Evolutionary conservation across 2,888 invertebrate genomes (phyloP).

Genomic region (Copidosoma aretas): DNA sequence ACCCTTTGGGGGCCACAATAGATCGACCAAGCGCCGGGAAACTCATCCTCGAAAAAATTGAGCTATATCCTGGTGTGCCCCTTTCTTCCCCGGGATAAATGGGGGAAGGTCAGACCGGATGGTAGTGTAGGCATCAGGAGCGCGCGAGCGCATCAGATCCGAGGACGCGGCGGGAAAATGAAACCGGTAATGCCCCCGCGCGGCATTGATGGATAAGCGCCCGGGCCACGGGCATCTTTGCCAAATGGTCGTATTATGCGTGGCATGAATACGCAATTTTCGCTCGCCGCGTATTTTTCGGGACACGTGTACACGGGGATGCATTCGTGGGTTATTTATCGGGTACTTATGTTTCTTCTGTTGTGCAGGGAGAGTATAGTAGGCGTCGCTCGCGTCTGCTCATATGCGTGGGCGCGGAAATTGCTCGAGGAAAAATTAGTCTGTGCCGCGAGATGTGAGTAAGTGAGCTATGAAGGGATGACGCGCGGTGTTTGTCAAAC

Average conservation of each 20-base stretch:
- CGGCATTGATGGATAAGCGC: conserved; percentile 35
- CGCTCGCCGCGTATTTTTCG: conserved; percentile 19
- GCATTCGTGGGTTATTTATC: background rate
- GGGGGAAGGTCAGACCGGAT: conserved; percentile 26
- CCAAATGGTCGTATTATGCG: conserved; percentile 60
- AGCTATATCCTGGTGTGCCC: conserved; percentile 49
- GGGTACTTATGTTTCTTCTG: background rate
- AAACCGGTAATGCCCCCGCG: conserved; percentile 24
- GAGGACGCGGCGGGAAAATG: conserved; percentile 22
- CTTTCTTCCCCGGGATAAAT: background rate
- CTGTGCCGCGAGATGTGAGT: background rate
- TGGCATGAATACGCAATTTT: conserved; percentile 61
- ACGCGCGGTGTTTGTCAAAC: background rate
- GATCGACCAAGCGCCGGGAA: conserved; percentile 27
- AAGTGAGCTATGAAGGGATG: background rate
- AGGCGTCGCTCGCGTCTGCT: background rate
- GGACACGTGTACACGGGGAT: background rate
- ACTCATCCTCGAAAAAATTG: conserved; percentile 51
- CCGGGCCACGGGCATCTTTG: conserved; percentile 1
- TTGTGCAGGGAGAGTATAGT: no score
- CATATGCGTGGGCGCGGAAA: conserved; percentile 3
- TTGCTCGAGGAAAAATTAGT: background rate
- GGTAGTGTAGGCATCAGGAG: background rate
- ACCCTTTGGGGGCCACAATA: conserved; percentile 6
- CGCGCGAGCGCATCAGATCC: background rate